These are phyloP conservation scores for Drosophila ochracea DNA, from an alignment of 2,888 invertebrate species.

Conservation along the genomic window DNA sequence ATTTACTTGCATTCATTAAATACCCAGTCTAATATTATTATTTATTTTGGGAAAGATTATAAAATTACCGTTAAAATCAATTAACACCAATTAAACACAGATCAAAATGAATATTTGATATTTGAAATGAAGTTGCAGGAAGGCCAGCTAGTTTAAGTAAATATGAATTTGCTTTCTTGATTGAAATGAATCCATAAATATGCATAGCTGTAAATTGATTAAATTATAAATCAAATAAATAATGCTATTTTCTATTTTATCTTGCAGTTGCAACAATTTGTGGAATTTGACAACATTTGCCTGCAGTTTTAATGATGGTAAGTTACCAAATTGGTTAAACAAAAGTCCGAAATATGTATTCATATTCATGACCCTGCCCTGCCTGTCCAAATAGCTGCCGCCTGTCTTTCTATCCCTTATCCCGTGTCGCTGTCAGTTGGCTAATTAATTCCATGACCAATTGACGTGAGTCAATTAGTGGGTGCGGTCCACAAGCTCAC, in stretches of 20 bases:
- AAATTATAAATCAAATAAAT: background rate
- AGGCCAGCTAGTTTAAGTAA: background rate
- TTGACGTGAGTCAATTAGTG: constrained; percentile 69
- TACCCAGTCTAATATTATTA: background rate
- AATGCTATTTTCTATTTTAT: background rate
- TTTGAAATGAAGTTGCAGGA: background rate
- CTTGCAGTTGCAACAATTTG: constrained; percentile 50
- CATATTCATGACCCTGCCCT: background rate
- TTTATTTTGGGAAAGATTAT: background rate
- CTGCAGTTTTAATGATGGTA: constrained; percentile 64
- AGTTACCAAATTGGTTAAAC: constrained; percentile 34
- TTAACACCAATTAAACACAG: background rate
- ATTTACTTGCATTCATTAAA: background rate
- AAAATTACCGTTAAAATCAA: background rate
- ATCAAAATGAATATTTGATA: background rate
- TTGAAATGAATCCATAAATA: background rate
- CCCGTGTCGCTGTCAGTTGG: constrained; percentile 16
- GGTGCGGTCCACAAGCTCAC: background rate
- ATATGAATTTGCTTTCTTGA: background rate
- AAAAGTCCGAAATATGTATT: constrained; percentile 12
- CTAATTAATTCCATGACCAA: constrained; percentile 56
- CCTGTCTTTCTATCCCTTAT: constrained; percentile 8
- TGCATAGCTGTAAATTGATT: background rate
- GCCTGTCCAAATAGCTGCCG: background rate
- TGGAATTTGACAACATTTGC: constrained; percentile 39